A percentile compares a stretch with the other conserved stretches of the same genome.
These are phyloP conservation scores for Scaptomyza caliginosa DNA, from an alignment of 2,888 invertebrate genomes.

Conservation along the genomic window DNA sequence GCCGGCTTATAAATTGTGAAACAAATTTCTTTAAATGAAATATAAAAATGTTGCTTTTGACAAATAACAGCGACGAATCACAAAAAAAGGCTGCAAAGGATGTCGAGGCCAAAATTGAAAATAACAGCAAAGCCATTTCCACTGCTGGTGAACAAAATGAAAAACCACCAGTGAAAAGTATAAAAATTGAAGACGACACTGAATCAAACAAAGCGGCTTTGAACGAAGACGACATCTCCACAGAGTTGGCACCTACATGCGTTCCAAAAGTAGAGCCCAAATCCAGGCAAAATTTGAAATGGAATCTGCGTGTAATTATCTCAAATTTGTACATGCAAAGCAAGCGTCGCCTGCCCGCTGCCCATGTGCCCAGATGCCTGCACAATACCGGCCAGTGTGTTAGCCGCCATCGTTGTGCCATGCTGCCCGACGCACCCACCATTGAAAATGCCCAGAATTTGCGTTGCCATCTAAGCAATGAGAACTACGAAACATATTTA, in stretches of 20 bases:
- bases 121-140: neutral
- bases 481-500: slow-evolving; percentile 77
- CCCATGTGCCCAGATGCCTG: slow-evolving; percentile 76
- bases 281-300: slow-evolving; percentile 46
- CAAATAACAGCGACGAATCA: neutral
- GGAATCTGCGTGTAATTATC: slow-evolving; percentile 72
- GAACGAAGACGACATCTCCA: slow-evolving; percentile 11
- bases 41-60: slow-evolving; percentile 13
- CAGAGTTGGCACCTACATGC: slow-evolving; percentile 1
- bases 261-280: slow-evolving; percentile 1
- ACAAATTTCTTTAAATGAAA: slow-evolving; percentile 25
- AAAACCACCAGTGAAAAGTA: neutral
- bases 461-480: slow-evolving; percentile 66
- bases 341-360: slow-evolving; percentile 72
- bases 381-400: slow-evolving; percentile 77
- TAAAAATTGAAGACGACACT: slow-evolving; percentile 13
- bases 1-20: neutral
- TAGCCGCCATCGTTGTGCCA: slow-evolving; percentile 75
- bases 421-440: slow-evolving; percentile 70
- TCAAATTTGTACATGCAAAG: slow-evolving; percentile 80
- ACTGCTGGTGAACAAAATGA: neutral
- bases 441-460: slow-evolving; percentile 62
- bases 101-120: neutral
- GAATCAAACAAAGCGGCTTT: slow-evolving; percentile 7
- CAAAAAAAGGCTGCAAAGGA: neutral